phyloP scores from a whole-genome alignment of 2,888 invertebrate genomes.

The Dicyrtomina minuta region DNA sequence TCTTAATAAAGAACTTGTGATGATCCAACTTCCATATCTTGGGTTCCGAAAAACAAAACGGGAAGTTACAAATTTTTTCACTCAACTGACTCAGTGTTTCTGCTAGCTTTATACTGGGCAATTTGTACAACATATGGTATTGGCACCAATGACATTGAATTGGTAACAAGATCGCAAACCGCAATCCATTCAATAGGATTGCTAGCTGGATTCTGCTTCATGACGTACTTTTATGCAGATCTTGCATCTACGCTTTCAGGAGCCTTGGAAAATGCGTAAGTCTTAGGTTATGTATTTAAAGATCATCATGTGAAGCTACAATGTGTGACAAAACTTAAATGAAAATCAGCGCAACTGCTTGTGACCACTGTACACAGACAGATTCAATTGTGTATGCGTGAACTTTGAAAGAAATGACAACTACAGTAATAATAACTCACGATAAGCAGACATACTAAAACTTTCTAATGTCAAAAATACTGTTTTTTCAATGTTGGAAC shows the following conservation, averaged over 20 bases:
- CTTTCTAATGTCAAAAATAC: too few species aligned
- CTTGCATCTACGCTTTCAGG: slow-evolving; percentile 29
- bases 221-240: slow-evolving; percentile 32
- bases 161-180: slow-evolving; percentile 21
- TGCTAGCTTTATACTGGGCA: slow-evolving; percentile 33
- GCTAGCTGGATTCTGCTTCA: slow-evolving; percentile 25
- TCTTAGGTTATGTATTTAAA: not conserved
- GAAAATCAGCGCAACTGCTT: too few species aligned
- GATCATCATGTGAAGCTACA: not conserved
- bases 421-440: too few species aligned
- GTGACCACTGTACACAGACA: too few species aligned
- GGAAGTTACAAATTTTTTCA: not conserved
- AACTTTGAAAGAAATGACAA: not conserved
- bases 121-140: slow-evolving; percentile 34
- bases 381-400: too few species aligned
- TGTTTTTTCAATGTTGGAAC: too few species aligned
- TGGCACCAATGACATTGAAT: slow-evolving; percentile 24
- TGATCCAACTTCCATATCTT: not conserved
- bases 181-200: slow-evolving; percentile 26
- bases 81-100: slow-evolving; percentile 8
- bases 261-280: slow-evolving; percentile 27
- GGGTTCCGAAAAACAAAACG: slow-evolving; percentile 4
- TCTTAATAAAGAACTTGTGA: slow-evolving; percentile 24
- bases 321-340: too few species aligned
- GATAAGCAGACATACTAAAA: too few species aligned